Percentiles rank a stretch among this genome's conserved stretches.
These are phyloP conservation scores for Gila orcuttii DNA, from an alignment of 2,113 vertebrate genomes.

Conservation along the genomic window DNA sequence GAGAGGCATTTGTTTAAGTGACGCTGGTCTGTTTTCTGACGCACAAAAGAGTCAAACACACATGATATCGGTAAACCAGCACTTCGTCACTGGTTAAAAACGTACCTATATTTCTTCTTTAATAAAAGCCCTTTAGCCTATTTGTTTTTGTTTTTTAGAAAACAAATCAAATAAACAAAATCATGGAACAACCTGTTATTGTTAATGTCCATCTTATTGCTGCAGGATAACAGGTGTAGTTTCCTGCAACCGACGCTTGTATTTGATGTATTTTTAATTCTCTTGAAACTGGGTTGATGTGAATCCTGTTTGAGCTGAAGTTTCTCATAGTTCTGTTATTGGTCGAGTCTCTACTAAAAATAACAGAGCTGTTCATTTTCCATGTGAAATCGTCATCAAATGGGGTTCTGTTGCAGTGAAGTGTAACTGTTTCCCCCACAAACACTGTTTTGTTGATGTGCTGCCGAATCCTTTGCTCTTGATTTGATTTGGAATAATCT, in stretches of 20 bases:
- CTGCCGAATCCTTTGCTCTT: background rate
- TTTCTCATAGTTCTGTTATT: background rate
- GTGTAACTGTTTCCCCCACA: constrained; percentile 11
- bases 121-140: background rate
- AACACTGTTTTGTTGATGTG: background rate
- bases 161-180: background rate
- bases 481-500: background rate
- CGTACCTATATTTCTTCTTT: background rate
- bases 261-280: background rate
- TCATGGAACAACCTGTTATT: background rate
- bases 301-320: constrained; percentile 27
- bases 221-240: background rate
- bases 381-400: background rate
- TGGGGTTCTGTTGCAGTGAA: background rate
- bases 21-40: background rate
- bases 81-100: background rate
- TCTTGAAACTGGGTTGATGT: background rate
- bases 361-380: background rate
- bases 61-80: background rate
- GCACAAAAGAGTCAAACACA: background rate
- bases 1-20: background rate
- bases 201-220: constrained; percentile 2
- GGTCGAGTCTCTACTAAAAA: rapidly evolving
- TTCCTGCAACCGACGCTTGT: constrained; percentile 15
- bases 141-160: background rate